phyloP scores from a whole-genome alignment of 2,113 vertebrate genomes.

The Rhodinocichla rosea region DNA sequence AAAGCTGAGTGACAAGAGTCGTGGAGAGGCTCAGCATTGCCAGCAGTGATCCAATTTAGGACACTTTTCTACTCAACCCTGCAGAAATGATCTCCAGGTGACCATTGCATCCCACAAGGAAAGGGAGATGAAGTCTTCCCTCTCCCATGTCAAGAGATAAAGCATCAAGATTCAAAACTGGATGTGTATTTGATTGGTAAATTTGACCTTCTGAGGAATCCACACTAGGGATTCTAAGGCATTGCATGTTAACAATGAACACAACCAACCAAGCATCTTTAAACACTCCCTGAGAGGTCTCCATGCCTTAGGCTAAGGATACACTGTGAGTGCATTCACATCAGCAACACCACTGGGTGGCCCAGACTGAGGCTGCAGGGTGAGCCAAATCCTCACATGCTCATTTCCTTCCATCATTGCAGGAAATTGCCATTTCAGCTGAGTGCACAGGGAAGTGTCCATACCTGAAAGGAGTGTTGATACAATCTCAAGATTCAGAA shows the following conservation, averaged over 20 bases:
- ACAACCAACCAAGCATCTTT: neutral
- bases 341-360: neutral
- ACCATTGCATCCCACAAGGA: accelerated
- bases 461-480: neutral
- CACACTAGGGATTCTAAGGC: neutral
- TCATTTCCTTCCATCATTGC: neutral
- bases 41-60: neutral
- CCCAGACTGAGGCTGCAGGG: neutral
- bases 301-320: neutral
- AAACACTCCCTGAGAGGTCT: neutral
- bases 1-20: neutral
- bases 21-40: neutral
- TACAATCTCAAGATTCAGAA: neutral
- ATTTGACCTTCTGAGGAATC: neutral
- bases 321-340: neutral
- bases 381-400: neutral
- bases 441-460: neutral
- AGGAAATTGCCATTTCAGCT: neutral
- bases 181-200: neutral
- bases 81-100: neutral
- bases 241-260: neutral
- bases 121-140: neutral
- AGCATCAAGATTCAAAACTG: neutral
- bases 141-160: accelerated
- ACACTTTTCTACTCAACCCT: neutral